These are phyloP conservation scores for Ciona savignyi DNA, from an alignment of 23 tunicate genomes.

Conservation along the genomic window DNA sequence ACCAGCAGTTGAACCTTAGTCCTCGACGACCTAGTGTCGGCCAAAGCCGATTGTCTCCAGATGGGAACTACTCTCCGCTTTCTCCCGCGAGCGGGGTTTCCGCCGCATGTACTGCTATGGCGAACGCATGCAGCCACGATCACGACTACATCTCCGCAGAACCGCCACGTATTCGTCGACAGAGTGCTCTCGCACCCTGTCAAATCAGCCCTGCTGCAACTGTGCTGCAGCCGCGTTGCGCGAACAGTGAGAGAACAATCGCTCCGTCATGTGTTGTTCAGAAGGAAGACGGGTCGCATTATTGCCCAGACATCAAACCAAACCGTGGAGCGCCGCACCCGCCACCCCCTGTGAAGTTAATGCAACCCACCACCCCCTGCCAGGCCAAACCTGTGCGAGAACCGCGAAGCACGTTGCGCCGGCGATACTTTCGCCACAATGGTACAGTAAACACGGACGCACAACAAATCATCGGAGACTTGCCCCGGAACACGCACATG, in stretches of 20 bases:
- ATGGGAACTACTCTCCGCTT: conserved; percentile 8
- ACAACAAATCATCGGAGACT: neutral
- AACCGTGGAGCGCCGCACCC: neutral
- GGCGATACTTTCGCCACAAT: conserved; percentile 8
- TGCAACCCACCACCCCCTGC: conserved; percentile 32
- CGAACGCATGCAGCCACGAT: conserved; percentile 85
- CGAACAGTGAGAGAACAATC: neutral
- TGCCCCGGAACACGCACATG: neutral
- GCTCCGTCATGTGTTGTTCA: neutral
- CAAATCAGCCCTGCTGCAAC: neutral
- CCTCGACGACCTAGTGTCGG: neutral
- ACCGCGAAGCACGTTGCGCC: neutral
- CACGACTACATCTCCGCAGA: conserved; percentile 45
- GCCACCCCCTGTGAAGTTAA: neutral
- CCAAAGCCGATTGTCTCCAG: neutral
- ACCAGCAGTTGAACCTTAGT: neutral
- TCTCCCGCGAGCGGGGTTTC: conserved; percentile 58
- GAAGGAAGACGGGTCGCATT: neutral
- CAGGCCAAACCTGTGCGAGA: conserved; percentile 20
- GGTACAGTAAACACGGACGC: neutral
- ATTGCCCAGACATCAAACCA: conserved; percentile 5
- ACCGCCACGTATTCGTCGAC: neutral
- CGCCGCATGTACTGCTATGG: conserved; percentile 74
- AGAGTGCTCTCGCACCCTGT: neutral
- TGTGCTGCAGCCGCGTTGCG: neutral